Conservation (phyloP, 1,140 invertebrate species). For the Pseudomyrmex gracilis region DNA sequence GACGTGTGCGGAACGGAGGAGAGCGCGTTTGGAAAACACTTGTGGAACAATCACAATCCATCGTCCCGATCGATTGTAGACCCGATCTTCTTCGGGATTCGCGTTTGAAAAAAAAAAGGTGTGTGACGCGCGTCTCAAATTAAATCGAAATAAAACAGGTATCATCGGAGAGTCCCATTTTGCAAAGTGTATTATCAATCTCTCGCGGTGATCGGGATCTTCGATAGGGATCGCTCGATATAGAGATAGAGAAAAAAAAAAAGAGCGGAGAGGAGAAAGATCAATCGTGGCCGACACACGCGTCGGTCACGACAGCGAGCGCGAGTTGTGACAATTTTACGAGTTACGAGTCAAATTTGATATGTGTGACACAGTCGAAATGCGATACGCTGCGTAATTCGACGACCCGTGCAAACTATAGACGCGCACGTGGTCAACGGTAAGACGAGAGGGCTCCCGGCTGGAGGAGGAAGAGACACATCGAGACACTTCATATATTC, state of each 20-base stretch:
- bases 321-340: slow-evolving; percentile 11
- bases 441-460: slow-evolving; percentile 62
- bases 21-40: slow-evolving; percentile 53
- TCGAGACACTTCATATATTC: slow-evolving; percentile 59
- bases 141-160: slow-evolving; percentile 1
- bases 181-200: neutral
- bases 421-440: slow-evolving; percentile 69
- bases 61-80: slow-evolving; percentile 44
- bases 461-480: slow-evolving; percentile 52
- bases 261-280: neutral
- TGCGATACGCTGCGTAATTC: slow-evolving; percentile 60
- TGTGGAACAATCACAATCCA: slow-evolving; percentile 43
- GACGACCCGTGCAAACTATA: slow-evolving; percentile 63
- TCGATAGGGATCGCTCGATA: neutral
- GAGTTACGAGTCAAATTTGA: slow-evolving; percentile 58
- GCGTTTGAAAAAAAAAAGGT: neutral
- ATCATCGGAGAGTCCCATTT: neutral
- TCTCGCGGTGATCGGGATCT: neutral
- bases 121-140: neutral
- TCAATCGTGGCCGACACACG: neutral
- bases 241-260: no score
- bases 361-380: slow-evolving; percentile 68
- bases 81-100: neutral
- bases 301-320: neutral
- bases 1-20: slow-evolving; percentile 7